phyloP scores from a whole-genome alignment of 2,797 vertebrate species.

The Fundulus diaphanus region DNA sequence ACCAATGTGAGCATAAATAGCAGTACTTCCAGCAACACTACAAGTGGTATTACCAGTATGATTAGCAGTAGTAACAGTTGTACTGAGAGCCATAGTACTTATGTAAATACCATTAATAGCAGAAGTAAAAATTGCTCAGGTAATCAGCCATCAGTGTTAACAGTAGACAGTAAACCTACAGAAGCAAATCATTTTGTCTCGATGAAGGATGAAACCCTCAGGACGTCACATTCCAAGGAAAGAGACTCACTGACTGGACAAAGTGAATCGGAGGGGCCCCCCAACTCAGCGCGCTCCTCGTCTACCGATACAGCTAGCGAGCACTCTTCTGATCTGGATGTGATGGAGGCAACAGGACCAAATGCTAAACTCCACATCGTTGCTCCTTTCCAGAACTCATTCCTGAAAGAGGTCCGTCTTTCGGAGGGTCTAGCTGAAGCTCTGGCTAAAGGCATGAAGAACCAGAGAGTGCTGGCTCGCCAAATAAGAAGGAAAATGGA shows the following conservation, averaged over 20 bases:
- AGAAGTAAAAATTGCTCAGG: conserved; percentile 75
- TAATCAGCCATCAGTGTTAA: conserved; percentile 70
- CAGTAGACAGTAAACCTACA: conserved; percentile 58
- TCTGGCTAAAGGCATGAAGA: conserved; percentile 85
- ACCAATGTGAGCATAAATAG: conserved; percentile 43
- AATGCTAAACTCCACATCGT: conserved; percentile 48
- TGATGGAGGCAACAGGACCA: conserved; percentile 67
- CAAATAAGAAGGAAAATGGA: conserved; percentile 55
- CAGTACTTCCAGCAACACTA: conserved; percentile 49
- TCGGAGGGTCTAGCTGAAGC: conserved; percentile 73
- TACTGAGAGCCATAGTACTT: conserved; percentile 60
- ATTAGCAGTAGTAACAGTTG: conserved; percentile 58
- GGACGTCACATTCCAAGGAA: conserved; percentile 56
- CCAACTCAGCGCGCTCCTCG: conserved; percentile 84
- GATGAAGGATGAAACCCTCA: conserved; percentile 55
- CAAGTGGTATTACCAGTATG: conserved; percentile 40
- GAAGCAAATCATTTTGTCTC: conserved; percentile 60
- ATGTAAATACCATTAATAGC: conserved; percentile 63
- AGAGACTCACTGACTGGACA: conserved; percentile 58
- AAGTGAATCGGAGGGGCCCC: conserved; percentile 69
- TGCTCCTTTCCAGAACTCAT: conserved; percentile 41
- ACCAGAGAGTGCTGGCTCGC: conserved; percentile 87
- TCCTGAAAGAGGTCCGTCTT: conserved; percentile 50
- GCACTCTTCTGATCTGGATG: conserved; percentile 83
- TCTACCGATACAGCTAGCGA: conserved; percentile 91